These are phyloP conservation scores for Labrus mixtus DNA, from an alignment of 2,113 vertebrate genomes.

Conservation along the genomic window DNA sequence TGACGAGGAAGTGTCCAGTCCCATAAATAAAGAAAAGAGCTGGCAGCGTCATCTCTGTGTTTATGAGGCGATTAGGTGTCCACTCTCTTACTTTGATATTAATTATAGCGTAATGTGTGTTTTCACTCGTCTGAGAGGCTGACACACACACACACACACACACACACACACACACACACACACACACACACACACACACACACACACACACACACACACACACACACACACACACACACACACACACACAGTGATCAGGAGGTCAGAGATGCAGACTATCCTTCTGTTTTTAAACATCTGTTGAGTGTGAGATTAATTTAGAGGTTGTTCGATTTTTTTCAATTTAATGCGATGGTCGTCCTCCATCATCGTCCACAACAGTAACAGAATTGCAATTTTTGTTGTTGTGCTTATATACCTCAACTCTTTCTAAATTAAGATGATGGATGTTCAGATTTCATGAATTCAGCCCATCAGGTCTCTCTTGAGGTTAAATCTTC, in stretches of 20 bases:
- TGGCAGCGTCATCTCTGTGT: constrained; percentile 70
- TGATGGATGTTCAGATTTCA: no score
- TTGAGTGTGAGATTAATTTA: no score
- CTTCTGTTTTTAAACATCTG: neutral
- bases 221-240: neutral
- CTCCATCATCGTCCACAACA: no score
- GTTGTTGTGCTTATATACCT: no score
- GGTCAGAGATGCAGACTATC: constrained; percentile 20
- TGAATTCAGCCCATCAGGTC: no score
- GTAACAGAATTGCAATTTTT: no score
- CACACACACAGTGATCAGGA: constrained; percentile 52
- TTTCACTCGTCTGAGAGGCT: constrained; percentile 53
- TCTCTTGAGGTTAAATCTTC: no score
- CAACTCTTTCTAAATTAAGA: no score
- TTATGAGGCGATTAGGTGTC: constrained; percentile 73
- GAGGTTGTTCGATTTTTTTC: no score
- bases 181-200: constrained; percentile 42
- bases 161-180: constrained; percentile 34
- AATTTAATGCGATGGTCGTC: no score
- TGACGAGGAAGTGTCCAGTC: constrained; percentile 76
- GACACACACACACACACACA: constrained; percentile 48
- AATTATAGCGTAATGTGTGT: constrained; percentile 72
- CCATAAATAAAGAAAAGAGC: constrained; percentile 75
- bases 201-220: no score
- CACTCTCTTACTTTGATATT: constrained; percentile 66